These are phyloP conservation scores for Tenualosa thibaudeaui DNA, from an alignment of 2,797 vertebrate species.

Conservation along the genomic window DNA sequence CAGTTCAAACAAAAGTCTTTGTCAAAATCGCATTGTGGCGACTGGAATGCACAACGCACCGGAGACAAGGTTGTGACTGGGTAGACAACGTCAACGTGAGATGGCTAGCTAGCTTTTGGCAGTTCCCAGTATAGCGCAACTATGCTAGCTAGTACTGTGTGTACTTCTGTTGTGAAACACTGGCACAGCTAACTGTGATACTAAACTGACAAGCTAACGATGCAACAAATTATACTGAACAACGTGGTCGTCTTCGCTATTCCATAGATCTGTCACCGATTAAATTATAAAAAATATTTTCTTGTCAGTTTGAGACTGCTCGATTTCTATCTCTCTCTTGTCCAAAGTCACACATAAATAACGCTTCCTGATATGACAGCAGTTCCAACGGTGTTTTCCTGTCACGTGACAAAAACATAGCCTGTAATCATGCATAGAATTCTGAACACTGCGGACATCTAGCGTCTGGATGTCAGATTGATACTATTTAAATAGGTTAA, in stretches of 20 bases:
- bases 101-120: slow-evolving; percentile 23
- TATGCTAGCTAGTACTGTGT: slow-evolving; percentile 10
- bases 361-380: slow-evolving; percentile 50
- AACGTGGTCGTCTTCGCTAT: background rate
- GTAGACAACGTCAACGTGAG: slow-evolving; percentile 17
- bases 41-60: slow-evolving; percentile 1
- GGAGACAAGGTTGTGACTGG: slow-evolving; percentile 17
- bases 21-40: slow-evolving; percentile 16
- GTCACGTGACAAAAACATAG: slow-evolving; percentile 75
- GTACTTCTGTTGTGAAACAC: slow-evolving; percentile 13
- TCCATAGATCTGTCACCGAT: background rate
- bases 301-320: background rate
- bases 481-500: background rate
- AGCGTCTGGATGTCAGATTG: slow-evolving; percentile 43
- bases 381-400: slow-evolving; percentile 61
- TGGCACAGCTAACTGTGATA: slow-evolving; percentile 18
- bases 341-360: slow-evolving; percentile 35
- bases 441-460: slow-evolving; percentile 42
- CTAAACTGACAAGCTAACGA: background rate
- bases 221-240: slow-evolving; percentile 13
- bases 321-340: slow-evolving; percentile 2
- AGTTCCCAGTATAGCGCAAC: slow-evolving; percentile 6
- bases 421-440: background rate
- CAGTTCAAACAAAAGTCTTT: slow-evolving; percentile 13
- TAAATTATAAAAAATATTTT: background rate